Percentiles rank a stretch among this genome's conserved stretches.
phyloP scores from a whole-genome alignment of 2,797 vertebrate species.

The Chelidonichthys spinosus region DNA sequence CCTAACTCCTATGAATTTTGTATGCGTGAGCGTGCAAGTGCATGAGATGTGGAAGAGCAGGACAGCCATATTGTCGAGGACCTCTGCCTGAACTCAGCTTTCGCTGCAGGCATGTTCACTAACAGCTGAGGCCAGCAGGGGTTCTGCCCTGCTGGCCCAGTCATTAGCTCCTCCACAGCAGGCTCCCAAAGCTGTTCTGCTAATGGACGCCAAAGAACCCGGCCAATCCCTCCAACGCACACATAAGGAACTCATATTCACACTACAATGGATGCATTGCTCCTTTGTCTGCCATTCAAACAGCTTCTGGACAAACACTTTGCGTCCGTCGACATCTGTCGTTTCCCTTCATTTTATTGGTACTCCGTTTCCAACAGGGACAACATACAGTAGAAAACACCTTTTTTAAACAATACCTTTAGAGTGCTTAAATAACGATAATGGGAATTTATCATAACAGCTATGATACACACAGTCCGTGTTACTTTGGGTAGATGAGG shows the following conservation, averaged over 20 bases:
- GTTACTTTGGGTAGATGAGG: slow-evolving; percentile 12
- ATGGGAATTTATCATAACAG: slow-evolving; percentile 40
- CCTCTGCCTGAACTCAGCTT: slow-evolving; percentile 69
- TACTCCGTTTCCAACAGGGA: slow-evolving; percentile 52
- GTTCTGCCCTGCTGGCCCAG: slow-evolving; percentile 58
- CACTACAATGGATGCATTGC: slow-evolving; percentile 16
- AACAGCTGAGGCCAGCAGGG: slow-evolving; percentile 60
- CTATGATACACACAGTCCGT: slow-evolving; percentile 42
- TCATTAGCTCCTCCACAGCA: slow-evolving; percentile 70
- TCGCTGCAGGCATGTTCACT: slow-evolving; percentile 64
- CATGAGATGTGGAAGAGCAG: slow-evolving; percentile 35
- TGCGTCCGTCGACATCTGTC: slow-evolving; percentile 14
- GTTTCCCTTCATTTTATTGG: slow-evolving; percentile 69
- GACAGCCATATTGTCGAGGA: slow-evolving; percentile 39
- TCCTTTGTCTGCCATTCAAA: slow-evolving; percentile 17
- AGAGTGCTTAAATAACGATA: slow-evolving; percentile 51
- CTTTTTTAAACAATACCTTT: slow-evolving; percentile 19
- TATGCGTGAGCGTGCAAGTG: slow-evolving; percentile 17
- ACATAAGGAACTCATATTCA: slow-evolving; percentile 49
- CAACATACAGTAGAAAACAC: slow-evolving; percentile 65
- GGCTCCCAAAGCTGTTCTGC: slow-evolving; percentile 64
- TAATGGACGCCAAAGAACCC: slow-evolving; percentile 61
- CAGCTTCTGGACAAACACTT: slow-evolving; percentile 33
- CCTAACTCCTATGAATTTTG: slow-evolving; percentile 27
- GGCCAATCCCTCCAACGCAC: slow-evolving; percentile 38